A percentile compares a stretch with the other conserved stretches of the same genome.
Conservation (phyloP, 2,888 invertebrate genomes). For the Leptura quadrifasciata region DNA sequence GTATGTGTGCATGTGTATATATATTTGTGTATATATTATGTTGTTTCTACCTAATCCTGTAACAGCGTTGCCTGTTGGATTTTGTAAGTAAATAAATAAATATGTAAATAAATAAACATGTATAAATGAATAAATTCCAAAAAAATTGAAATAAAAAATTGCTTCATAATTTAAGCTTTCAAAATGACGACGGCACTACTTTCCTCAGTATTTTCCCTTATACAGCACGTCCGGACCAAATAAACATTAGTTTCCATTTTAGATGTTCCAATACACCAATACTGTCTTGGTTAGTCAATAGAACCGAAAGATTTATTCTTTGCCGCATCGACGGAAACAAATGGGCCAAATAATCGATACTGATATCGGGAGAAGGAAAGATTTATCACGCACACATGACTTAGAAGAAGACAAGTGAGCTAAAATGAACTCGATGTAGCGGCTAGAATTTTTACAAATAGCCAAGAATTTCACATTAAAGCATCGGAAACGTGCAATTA, state of each 20-base stretch:
- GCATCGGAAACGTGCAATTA: constrained; percentile 21
- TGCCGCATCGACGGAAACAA: constrained; percentile 71
- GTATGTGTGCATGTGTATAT: no score
- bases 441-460: constrained; percentile 33
- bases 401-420: constrained; percentile 45
- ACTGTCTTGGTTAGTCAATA: constrained; percentile 63
- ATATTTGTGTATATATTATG: no score
- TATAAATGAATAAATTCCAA: no score
- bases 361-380: constrained; percentile 70
- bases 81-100: no score
- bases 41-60: no score
- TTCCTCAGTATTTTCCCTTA: not conserved
- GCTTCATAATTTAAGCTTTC: no score
- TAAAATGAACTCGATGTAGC: constrained; percentile 35
- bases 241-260: constrained; percentile 57
- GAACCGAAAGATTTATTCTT: constrained; percentile 71
- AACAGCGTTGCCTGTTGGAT: no score
- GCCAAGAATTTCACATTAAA: constrained; percentile 28
- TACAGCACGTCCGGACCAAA: constrained; percentile 8
- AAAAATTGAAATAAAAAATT: no score
- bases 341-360: constrained; percentile 73
- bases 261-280: constrained; percentile 48
- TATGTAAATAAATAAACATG: no score
- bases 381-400: constrained; percentile 68
- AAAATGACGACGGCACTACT: not conserved